A percentile compares a stretch with the other conserved stretches of the same genome.
Evolutionary conservation across 2,797 vertebrate species (phyloP).

Genomic region (Ciconia nigra): DNA sequence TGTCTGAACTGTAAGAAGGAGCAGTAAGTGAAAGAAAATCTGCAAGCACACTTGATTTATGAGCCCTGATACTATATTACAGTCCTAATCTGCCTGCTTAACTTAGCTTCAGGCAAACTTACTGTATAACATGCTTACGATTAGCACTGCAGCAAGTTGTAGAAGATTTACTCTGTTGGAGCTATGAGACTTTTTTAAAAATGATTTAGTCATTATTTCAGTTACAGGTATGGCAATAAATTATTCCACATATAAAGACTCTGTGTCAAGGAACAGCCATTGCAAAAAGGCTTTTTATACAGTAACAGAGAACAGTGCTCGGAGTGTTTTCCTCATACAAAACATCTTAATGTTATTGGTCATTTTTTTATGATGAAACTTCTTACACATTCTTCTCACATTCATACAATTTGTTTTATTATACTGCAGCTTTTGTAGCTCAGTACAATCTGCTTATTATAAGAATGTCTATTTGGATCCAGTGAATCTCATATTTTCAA

Average conservation of each 20-base stretch:
- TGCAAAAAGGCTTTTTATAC: conserved; percentile 64
- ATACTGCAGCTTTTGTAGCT: conserved; percentile 62
- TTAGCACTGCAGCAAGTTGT: conserved; percentile 79
- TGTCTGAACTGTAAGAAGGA: conserved; percentile 86
- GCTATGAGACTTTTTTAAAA: conserved; percentile 61
- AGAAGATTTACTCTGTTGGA: conserved; percentile 77
- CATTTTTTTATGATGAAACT: conserved; percentile 68
- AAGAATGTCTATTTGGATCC: conserved; percentile 68
- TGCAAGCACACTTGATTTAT: conserved; percentile 91
- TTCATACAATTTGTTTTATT: conserved; percentile 58
- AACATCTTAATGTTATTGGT: conserved; percentile 69
- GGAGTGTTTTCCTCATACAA: conserved; percentile 61
- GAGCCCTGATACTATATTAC: conserved; percentile 82
- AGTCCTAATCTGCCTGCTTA: conserved; percentile 87
- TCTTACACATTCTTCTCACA: conserved; percentile 57
- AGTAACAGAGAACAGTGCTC: conserved; percentile 58
- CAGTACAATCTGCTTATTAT: conserved; percentile 60
- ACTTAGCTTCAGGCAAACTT: conserved; percentile 82
- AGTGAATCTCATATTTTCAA: conserved; percentile 72
- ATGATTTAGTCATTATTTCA: conserved; percentile 76
- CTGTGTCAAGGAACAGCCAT: conserved; percentile 57
- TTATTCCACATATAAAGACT: conserved; percentile 71
- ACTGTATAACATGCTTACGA: conserved; percentile 79
- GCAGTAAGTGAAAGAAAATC: conserved; percentile 88
- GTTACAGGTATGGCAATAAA: conserved; percentile 74